A percentile compares a stretch with the other conserved stretches of the same genome.
Evolutionary conservation across 2,113 vertebrate genomes (phyloP).

Genomic region (Lucifuga dentata): DNA sequence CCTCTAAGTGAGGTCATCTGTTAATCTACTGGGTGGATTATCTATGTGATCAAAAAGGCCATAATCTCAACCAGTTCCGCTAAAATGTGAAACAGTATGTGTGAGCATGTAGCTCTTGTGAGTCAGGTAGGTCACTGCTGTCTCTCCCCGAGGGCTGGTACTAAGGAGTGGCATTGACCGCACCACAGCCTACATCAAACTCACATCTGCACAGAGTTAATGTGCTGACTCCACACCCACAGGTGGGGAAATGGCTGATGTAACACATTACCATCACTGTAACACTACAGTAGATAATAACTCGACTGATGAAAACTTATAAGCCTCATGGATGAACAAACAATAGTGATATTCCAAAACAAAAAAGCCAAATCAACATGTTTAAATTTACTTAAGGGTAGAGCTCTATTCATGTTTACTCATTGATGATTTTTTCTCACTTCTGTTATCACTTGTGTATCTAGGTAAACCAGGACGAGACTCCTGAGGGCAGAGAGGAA

Average conservation of each 20-base stretch:
- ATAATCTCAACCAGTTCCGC: conserved; percentile 34
- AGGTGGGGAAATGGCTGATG: conserved; percentile 49
- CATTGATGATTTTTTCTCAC: conserved; percentile 4
- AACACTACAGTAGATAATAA: conserved; percentile 32
- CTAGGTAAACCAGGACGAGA: conserved; percentile 59
- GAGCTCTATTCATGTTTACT: conserved; percentile 20
- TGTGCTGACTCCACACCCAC: conserved; percentile 52
- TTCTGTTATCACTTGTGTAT: conserved; percentile 1
- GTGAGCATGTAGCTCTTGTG: conserved; percentile 38
- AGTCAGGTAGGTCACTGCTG: conserved; percentile 70
- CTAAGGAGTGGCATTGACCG: conserved; percentile 61
- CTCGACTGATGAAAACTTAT: background rate
- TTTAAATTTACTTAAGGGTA: background rate
- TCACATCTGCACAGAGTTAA: conserved; percentile 49
- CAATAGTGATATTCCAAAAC: background rate
- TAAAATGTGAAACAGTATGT: conserved; percentile 47
- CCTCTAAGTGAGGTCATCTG: conserved; percentile 3
- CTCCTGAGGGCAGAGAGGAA: conserved; percentile 75
- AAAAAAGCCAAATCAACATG: background rate
- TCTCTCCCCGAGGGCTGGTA: conserved; percentile 48
- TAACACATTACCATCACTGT: conserved; percentile 34
- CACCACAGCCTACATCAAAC: conserved; percentile 39
- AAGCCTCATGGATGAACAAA: conserved; percentile 10
- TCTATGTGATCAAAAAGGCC: conserved; percentile 9
- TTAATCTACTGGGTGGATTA: conserved; percentile 33